Conservation (phyloP, 2,888 invertebrate genomes). For the Tetranychus piercei region DNA sequence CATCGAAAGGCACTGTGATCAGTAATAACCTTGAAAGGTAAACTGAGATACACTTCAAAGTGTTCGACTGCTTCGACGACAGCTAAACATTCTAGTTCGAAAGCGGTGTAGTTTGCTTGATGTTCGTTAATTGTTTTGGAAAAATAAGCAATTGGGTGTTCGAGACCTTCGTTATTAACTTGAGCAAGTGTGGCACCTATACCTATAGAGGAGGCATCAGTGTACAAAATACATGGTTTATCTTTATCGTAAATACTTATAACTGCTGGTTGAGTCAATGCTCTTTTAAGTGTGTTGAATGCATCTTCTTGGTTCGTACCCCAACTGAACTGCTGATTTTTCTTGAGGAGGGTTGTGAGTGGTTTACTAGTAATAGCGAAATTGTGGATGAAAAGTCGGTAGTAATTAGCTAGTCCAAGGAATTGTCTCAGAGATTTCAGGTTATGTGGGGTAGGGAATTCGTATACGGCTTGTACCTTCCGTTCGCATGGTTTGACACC, state of each 20-base stretch:
- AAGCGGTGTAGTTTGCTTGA: conserved; percentile 9
- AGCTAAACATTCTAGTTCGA: conserved; percentile 11
- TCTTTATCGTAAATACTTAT: conserved; percentile 8
- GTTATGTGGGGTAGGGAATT: background rate
- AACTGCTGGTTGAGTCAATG: background rate
- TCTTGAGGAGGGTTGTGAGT: background rate
- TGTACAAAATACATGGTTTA: background rate
- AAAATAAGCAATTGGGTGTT: conserved; percentile 2
- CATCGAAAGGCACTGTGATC: conserved; percentile 11
- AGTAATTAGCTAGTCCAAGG: background rate
- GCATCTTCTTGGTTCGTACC: background rate
- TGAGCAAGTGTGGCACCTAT: conserved; percentile 8
- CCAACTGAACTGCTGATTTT: conserved; percentile 19
- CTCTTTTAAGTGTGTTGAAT: conserved; percentile 22
- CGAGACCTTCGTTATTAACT: background rate
- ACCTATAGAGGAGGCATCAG: conserved; percentile 13
- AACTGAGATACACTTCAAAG: background rate
- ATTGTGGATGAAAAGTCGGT: background rate
- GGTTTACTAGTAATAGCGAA: background rate
- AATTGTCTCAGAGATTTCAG: background rate
- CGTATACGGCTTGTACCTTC: background rate
- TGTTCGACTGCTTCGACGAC: conserved; percentile 10
- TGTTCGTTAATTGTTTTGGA: background rate
- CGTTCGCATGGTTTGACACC: background rate
- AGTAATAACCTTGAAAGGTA: background rate